A percentile compares a stretch with the other conserved stretches of the same genome.
These are phyloP conservation scores for Minunthozetes semirufus DNA, from an alignment of 2,888 invertebrate genomes.

Conservation along the genomic window DNA sequence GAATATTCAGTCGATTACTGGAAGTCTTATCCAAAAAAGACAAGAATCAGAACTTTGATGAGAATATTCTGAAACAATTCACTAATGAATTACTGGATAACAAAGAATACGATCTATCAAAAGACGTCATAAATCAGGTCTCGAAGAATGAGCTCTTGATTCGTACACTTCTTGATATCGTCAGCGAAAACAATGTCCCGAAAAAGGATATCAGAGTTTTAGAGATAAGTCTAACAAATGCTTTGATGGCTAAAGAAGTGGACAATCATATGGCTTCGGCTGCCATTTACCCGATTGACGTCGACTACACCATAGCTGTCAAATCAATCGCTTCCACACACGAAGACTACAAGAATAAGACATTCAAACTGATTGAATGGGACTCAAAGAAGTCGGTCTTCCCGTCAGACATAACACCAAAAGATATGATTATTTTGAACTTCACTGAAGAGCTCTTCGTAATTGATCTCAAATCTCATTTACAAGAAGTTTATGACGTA, in stretches of 20 bases:
- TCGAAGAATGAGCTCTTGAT: conserved; percentile 43
- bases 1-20: conserved; percentile 27
- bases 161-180: conserved; percentile 57
- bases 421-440: conserved; percentile 45
- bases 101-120: conserved; percentile 54
- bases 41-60: conserved; percentile 37
- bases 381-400: conserved; percentile 55
- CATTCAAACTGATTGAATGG: conserved; percentile 59
- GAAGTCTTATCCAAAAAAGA: conserved; percentile 17
- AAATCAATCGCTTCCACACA: conserved; percentile 49
- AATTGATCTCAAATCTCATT: conserved; percentile 33
- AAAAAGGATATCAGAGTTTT: conserved; percentile 60
- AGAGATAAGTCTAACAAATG: conserved; percentile 55
- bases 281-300: conserved; percentile 44
- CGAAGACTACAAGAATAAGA: conserved; percentile 45
- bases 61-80: conserved; percentile 54
- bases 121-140: conserved; percentile 36
- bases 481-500: conserved; percentile 50
- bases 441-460: conserved; percentile 3
- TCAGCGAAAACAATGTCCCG: conserved; percentile 66
- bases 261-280: conserved; percentile 33
- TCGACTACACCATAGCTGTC: conserved; percentile 58
- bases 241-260: conserved; percentile 32
- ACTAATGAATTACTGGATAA: conserved; percentile 63
- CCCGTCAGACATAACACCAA: conserved; percentile 41